phyloP scores from a whole-genome alignment of 2,113 vertebrate species.

The Platichthys flesus region DNA sequence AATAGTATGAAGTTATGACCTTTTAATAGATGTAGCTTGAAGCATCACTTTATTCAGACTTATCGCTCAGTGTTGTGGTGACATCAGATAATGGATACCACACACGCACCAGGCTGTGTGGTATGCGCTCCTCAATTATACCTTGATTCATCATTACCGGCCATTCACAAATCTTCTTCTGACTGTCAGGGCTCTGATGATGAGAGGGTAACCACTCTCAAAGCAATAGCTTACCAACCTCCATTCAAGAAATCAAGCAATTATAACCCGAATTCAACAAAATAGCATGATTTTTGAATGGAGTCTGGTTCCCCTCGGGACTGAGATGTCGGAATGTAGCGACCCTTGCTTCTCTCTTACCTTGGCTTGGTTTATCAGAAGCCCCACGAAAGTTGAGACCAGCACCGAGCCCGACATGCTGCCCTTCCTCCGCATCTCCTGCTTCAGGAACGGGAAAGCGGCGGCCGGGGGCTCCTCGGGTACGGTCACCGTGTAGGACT shows the following conservation, averaged over 20 bases:
- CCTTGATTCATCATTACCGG: not conserved
- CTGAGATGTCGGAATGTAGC: no score
- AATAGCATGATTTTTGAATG: conserved; percentile 17
- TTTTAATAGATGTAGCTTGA: not conserved
- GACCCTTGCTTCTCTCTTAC: conserved; percentile 73
- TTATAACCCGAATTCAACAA: not conserved
- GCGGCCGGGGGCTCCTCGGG: conserved; percentile 87
- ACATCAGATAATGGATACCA: not conserved
- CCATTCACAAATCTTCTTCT: not conserved
- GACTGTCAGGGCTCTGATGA: no score
- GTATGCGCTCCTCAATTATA: not conserved
- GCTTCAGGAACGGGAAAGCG: conserved; percentile 86
- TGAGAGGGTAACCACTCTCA: not conserved
- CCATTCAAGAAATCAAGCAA: not conserved
- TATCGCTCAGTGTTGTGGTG: no score
- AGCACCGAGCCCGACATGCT: conserved; percentile 90
- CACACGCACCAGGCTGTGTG: not conserved
- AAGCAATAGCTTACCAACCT: not conserved
- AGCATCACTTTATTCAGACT: not conserved
- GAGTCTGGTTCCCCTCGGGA: not conserved
- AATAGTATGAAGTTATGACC: no score
- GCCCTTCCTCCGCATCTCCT: conserved; percentile 87
- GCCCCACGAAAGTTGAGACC: conserved; percentile 93
- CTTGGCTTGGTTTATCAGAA: conserved; percentile 96
- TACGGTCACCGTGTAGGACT: conserved; percentile 92